Conservation (phyloP, 2,113 vertebrate genomes). For the Echinops telfairi region DNA sequence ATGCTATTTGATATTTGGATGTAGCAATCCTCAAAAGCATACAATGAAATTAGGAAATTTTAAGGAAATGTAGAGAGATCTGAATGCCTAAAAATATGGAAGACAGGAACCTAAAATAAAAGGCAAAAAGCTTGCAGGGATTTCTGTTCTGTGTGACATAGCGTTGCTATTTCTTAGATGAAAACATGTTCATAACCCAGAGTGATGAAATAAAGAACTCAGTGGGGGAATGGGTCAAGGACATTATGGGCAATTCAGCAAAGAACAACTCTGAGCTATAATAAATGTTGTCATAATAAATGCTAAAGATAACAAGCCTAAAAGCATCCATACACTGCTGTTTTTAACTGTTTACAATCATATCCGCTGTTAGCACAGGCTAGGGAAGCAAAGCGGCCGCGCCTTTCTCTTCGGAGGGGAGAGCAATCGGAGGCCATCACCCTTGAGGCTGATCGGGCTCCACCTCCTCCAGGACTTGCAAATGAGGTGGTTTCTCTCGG, state of each 20-base stretch:
- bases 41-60: neutral
- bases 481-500: neutral
- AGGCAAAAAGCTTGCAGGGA: neutral
- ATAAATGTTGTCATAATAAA: neutral
- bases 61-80: neutral
- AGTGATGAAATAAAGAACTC: neutral
- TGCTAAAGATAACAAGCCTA: neutral
- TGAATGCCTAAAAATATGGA: conserved; percentile 7
- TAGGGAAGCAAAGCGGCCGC: too few relatives aligned
- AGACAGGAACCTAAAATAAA: conserved; percentile 27
- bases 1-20: neutral
- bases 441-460: neutral
- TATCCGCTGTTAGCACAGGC: neutral
- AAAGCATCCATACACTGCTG: neutral
- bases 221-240: neutral
- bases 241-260: neutral
- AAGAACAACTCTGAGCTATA: neutral
- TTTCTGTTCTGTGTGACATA: neutral
- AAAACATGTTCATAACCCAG: neutral
- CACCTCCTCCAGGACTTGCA: neutral
- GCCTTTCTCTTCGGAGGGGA: neutral
- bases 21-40: conserved; percentile 8
- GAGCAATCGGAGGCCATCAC: conserved; percentile 3
- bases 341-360: conserved; percentile 20
- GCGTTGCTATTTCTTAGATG: neutral